Base-by-base conservation (phyloP, 2,888 invertebrate genomes). In the Acleris holmiana region DNA sequence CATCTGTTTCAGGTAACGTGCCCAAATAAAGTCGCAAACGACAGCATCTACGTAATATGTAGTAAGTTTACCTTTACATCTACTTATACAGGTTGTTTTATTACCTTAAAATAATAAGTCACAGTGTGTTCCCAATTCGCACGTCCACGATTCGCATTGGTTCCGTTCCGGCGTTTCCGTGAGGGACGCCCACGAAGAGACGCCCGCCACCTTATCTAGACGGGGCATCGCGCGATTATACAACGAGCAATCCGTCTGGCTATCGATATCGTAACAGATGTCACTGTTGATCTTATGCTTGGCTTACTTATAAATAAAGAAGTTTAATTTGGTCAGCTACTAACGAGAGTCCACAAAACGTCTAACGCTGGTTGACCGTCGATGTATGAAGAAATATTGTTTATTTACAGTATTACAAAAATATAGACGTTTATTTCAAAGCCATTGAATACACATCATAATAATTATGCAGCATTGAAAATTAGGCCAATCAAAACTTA, bases 171-270 rank as follows among this genome's bases (percentile, higher is more conserved):
- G 4, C 46, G 50, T 46, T 57, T 57, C 53, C 53, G 47, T 40
- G 40, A 15, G 40, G 48, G 71, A 76, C 83, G 75, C 84, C 84
- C 79, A 82, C 82, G 75, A 76, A 79, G 75, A 77, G 75, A 47
- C n/a, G 4, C n/a, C 46, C n/a, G 4, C n/a, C 46, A 15, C 17
- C 57, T 58, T 50, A 54, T 62, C 61, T 78, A 72, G 69, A 68
- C 76, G 70, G 78, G 73, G 73, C 83, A 84, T 85, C 84, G 76
- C 84, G 76, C 79, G 82, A 84, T 84, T 85, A 82, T 79, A 77
- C 79, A 81, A 83, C 78, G 66, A 68, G 72, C 48, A 59, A 76
- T 78, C 80, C 71, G 71, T 69, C 68, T 74, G 69, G 71, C 66
- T 77, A 78, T 79, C 74, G 76, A 75, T 78, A 83, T 69, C 75